These are phyloP conservation scores for Epinephelus malabaricus DNA, from an alignment of 2,797 vertebrate species.

Conservation along the genomic window DNA sequence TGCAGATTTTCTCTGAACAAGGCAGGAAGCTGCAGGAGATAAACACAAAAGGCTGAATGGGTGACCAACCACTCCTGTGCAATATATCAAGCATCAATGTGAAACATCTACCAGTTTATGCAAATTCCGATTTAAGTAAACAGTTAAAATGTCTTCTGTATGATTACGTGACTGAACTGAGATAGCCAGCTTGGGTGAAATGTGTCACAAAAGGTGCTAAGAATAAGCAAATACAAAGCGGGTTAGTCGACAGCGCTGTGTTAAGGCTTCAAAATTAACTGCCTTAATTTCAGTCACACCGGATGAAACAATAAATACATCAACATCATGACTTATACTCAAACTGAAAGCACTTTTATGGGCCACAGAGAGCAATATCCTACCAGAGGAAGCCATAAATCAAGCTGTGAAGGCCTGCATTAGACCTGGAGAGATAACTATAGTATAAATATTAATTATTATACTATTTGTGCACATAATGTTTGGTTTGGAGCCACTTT, in stretches of 20 bases:
- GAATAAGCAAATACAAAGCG: background rate
- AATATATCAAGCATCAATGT: background rate
- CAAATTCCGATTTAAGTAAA: no score
- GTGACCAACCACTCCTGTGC: background rate
- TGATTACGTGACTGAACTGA: background rate
- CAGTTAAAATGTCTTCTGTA: background rate
- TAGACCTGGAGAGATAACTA: background rate
- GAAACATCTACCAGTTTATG: background rate
- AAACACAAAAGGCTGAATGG: constrained; percentile 28
- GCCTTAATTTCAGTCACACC: background rate
- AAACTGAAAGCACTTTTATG: constrained; percentile 2
- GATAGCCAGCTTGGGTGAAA: background rate
- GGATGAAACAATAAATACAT: background rate
- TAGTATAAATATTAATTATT: background rate
- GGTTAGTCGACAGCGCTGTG: background rate
- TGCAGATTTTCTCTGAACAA: constrained; percentile 98
- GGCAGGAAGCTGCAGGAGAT: constrained; percentile 90
- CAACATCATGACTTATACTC: background rate
- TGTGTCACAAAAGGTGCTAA: constrained; percentile 1
- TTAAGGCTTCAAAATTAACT: background rate
- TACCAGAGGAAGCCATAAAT: background rate
- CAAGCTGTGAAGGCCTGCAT: background rate
- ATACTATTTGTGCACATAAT: background rate
- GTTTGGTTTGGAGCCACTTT: background rate
- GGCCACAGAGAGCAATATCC: background rate